Base-by-base conservation (phyloP, 1,140 invertebrate species). In the Diorhabda carinulata region DNA sequence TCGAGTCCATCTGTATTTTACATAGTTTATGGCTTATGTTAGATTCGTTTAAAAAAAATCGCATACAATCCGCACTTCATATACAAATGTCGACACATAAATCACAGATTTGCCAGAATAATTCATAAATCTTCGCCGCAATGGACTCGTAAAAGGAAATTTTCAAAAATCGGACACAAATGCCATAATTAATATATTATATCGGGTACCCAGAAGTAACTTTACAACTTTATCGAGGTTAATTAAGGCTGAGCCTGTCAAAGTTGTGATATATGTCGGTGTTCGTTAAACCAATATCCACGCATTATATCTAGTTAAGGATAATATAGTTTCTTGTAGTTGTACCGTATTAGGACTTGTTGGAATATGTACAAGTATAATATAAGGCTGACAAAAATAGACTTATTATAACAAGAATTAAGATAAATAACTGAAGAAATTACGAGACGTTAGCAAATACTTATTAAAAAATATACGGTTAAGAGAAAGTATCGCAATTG, bases 161-260 rank as follows among this genome's bases (percentile, higher is more conserved):
- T 7, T 56, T n/a, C 6, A 56, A 56, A 56, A 56, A 56, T 56
- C 52, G n/a, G 52, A 56, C 52, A 56, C n/a, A 56, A 56, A 2
- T 56, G n/a, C 52, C 52, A n/a, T 56, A 56, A 56, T 56, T 56
- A 56, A 56, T 56, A 7, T 56, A 56, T 56, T 56, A 56, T n/a
- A 56, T 56, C n/a, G 52, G 52, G 52, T 56, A n/a, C n/a, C 52
- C 52, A n/a, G n/a, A n/a, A 56, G 52, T 7, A 6, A n/a, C 6
- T n/a, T 56, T 56, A 56, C 52, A 56, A 56, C 52, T 56, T n/a
- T 56, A 56, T 56, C 52, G 52, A 56, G 52, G 52, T 56, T 56
- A 56, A 56, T 56, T 56, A 56, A 56, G 52, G 52, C 52, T 56
- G 52, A 6, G 52, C 52, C n/a, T 56, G 52, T 56, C 52, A 56